A percentile compares a stretch with the other conserved stretches of the same genome.
phyloP scores from a whole-genome alignment of 2,113 vertebrate genomes.

The Albula goreensis region DNA sequence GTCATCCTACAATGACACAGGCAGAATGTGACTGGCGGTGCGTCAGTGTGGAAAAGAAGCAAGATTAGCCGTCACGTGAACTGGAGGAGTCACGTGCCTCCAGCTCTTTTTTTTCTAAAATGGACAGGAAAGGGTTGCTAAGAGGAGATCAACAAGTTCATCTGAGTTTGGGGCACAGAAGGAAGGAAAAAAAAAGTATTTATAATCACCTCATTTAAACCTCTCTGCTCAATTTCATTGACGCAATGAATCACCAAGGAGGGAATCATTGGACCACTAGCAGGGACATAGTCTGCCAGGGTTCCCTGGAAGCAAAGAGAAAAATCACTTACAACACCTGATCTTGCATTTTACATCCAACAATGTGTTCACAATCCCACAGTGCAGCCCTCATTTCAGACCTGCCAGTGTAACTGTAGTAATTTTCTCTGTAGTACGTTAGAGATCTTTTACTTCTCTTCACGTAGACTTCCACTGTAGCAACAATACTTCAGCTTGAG shows the following conservation, averaged over 20 bases:
- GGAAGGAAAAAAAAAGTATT: background rate
- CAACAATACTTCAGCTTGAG: no score
- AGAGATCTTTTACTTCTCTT: no score
- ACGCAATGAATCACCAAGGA: conserved; percentile 84
- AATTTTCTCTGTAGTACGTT: background rate
- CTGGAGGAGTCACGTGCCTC: no score
- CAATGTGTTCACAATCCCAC: background rate
- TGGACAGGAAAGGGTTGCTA: no score
- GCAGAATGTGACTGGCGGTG: no score
- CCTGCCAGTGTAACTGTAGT: background rate
- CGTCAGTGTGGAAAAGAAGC: no score
- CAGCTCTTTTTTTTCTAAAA: no score
- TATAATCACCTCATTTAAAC: conserved; percentile 79
- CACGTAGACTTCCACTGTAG: no score
- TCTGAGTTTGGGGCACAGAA: no score
- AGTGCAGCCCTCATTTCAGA: background rate
- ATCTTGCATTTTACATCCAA: background rate
- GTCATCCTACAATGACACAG: no score
- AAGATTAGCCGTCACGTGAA: no score
- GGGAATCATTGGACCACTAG: conserved; percentile 83
- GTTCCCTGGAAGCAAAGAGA: conserved; percentile 66
- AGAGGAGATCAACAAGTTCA: no score
- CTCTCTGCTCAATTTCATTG: conserved; percentile 89
- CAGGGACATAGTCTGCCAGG: conserved; percentile 82
- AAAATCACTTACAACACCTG: background rate